Conservation (phyloP, 2,113 vertebrate species). For the Oriolus oriolus region DNA sequence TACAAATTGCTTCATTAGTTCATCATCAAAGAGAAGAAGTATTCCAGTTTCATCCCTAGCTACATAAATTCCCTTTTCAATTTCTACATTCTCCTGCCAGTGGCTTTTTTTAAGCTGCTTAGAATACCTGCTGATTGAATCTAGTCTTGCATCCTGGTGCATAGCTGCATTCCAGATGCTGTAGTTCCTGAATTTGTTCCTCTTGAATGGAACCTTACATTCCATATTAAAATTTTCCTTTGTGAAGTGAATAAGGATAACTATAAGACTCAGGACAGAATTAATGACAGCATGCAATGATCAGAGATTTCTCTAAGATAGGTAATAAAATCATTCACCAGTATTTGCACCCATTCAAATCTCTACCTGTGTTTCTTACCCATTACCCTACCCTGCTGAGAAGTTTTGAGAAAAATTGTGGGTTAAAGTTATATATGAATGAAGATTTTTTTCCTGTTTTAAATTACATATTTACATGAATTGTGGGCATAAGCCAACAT, state of each 20-base stretch:
- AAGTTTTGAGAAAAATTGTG: not conserved
- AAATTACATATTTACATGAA: not conserved
- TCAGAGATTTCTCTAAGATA: not conserved
- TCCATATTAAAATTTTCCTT: not conserved
- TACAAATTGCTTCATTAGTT: not conserved
- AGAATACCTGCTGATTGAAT: not conserved
- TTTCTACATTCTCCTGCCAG: not conserved
- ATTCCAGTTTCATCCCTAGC: not conserved
- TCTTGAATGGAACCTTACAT: not conserved
- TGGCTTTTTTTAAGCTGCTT: not conserved
- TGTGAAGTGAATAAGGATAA: not conserved
- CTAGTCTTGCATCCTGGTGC: not conserved
- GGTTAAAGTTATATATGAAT: not conserved
- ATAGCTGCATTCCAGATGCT: not conserved
- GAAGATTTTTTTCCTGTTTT: not conserved
- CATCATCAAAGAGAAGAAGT: not conserved
- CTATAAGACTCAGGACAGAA: not conserved
- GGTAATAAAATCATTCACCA: not conserved
- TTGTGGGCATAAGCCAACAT: not conserved
- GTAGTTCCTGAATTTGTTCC: not conserved
- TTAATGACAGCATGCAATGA: not conserved
- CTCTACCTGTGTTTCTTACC: not conserved
- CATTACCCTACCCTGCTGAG: fast-evolving
- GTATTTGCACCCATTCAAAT: not conserved
- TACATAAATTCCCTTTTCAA: not conserved